A percentile compares a stretch with the other conserved stretches of the same genome.
Conservation (phyloP, 2,113 vertebrate species). For the Gymnorhina tibicen region DNA sequence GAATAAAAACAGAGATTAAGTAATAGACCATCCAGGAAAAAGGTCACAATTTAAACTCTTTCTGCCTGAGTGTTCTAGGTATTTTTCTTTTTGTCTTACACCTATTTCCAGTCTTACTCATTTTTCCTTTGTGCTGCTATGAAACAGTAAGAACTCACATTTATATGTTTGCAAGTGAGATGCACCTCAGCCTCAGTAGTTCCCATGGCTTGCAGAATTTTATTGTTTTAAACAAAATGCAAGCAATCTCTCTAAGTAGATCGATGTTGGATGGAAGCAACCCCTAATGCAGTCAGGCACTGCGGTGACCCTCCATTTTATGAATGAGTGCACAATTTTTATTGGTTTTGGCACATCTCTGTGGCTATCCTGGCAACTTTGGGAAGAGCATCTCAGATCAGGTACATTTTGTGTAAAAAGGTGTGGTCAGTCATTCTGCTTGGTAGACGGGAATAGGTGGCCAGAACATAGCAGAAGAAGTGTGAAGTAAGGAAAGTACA, state of each 20-base stretch:
- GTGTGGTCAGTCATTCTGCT: background rate
- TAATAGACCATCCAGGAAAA: conserved; percentile 57
- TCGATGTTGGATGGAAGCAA: background rate
- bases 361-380: background rate
- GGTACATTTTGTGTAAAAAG: background rate
- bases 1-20: conserved; percentile 73
- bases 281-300: background rate
- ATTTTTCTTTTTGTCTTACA: conserved; percentile 66
- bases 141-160: background rate
- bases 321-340: background rate
- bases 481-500: background rate
- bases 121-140: background rate
- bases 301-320: background rate
- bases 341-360: background rate
- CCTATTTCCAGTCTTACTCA: background rate
- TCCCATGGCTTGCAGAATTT: background rate
- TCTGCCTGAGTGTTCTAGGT: conserved; percentile 37
- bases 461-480: background rate
- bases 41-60: conserved; percentile 11
- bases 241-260: background rate
- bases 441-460: background rate
- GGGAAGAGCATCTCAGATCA: background rate
- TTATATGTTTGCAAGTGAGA: background rate
- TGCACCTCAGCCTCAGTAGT: background rate
- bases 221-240: background rate